phyloP scores from a whole-genome alignment of 2,888 invertebrate species.

The Rhagophthalmus giganteus region DNA sequence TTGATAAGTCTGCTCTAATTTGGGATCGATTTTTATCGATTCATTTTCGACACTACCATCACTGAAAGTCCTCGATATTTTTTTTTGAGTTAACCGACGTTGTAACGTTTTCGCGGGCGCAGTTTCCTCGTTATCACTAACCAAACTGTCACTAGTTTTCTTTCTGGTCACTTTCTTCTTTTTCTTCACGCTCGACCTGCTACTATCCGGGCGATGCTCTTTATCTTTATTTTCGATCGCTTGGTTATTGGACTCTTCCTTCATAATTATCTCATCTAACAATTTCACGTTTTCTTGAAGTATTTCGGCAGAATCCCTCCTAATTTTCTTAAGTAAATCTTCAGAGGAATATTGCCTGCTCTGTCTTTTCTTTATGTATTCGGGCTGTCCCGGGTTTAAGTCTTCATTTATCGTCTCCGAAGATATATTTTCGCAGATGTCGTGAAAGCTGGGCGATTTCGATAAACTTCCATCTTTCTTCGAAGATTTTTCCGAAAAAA shows the following conservation, averaged over 20 bases:
- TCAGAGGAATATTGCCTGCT: slow-evolving; percentile 47
- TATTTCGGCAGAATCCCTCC: slow-evolving; percentile 62
- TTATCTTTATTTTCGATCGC: slow-evolving; percentile 48
- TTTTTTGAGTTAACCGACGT: slow-evolving; percentile 39
- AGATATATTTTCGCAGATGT: slow-evolving; percentile 60
- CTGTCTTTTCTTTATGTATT: slow-evolving; percentile 52
- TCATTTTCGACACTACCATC: neutral
- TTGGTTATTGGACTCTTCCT: slow-evolving; percentile 61
- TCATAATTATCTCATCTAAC: slow-evolving; percentile 60
- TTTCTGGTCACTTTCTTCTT: slow-evolving; percentile 48
- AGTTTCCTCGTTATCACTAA: neutral
- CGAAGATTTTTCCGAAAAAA: slow-evolving; percentile 14
- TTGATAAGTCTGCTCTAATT: slow-evolving; percentile 18
- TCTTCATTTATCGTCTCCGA: slow-evolving; percentile 59
- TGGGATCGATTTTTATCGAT: slow-evolving; percentile 1
- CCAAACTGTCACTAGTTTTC: slow-evolving; percentile 36
- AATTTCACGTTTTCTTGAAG: slow-evolving; percentile 61
- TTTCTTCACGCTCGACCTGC: slow-evolving; percentile 40
- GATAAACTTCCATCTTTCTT: no score
- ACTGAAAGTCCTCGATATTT: slow-evolving; percentile 38
- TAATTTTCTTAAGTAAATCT: slow-evolving; percentile 50
- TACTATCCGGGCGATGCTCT: slow-evolving; percentile 41
- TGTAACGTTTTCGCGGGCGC: slow-evolving; percentile 7
- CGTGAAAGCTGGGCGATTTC: slow-evolving; percentile 58
- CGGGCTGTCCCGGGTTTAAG: slow-evolving; percentile 58